Conservation (phyloP, 2,888 invertebrate species). For the Apamea sordens region DNA sequence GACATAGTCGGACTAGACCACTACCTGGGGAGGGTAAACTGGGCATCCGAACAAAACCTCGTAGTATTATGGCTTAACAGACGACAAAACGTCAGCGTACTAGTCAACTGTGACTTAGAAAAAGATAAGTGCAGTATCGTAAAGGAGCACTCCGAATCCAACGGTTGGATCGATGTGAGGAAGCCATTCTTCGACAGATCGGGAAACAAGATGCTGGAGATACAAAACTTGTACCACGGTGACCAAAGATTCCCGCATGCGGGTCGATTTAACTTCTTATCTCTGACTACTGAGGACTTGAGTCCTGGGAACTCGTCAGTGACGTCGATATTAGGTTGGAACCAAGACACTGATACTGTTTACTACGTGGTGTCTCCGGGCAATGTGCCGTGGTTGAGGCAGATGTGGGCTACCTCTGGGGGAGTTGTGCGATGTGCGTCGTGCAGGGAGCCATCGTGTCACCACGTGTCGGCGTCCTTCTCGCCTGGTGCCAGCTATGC, state of each 20-base stretch:
- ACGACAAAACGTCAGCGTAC: conserved; percentile 93
- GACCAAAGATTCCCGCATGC: conserved; percentile 87
- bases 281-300: conserved; percentile 81
- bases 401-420: conserved; percentile 90
- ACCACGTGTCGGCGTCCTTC: conserved; percentile 90
- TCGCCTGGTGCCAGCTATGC: conserved; percentile 83
- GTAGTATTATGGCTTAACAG: conserved; percentile 96
- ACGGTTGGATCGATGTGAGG: conserved; percentile 93
- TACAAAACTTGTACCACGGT: conserved; percentile 79
- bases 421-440: conserved; percentile 91
- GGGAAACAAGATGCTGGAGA: conserved; percentile 85
- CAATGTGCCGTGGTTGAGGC: conserved; percentile 92
- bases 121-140: conserved; percentile 83
- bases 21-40: conserved; percentile 93
- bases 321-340: conserved; percentile 91
- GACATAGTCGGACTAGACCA: conserved; percentile 91
- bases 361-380: conserved; percentile 93
- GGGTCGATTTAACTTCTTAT: conserved; percentile 78
- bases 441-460: conserved; percentile 92
- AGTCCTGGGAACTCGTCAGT: conserved; percentile 91
- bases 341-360: conserved; percentile 89
- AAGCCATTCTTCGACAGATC: conserved; percentile 89
- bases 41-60: conserved; percentile 93
- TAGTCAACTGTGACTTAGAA: conserved; percentile 90
- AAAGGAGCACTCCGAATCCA: conserved; percentile 87